Percentiles rank a stretch among this genome's conserved stretches.
Evolutionary conservation across 2,888 invertebrate genomes (phyloP).

Genomic region (Elmis aenea): DNA sequence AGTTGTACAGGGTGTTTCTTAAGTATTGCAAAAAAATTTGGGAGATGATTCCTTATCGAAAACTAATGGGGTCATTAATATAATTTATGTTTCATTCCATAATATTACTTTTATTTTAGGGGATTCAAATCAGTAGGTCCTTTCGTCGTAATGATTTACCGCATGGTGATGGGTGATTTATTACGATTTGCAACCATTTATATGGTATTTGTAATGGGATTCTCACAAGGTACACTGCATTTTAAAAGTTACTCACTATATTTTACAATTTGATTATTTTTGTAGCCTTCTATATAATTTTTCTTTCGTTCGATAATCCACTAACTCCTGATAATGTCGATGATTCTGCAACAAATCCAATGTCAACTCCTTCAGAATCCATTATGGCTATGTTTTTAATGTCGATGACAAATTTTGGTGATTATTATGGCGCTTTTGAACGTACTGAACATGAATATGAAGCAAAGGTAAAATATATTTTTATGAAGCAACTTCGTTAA

Average conservation of each 20-base stretch:
- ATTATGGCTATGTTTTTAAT: slow-evolving; percentile 98
- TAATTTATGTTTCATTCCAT: too few relatives aligned
- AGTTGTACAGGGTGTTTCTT: too few relatives aligned
- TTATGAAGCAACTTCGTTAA: slow-evolving; percentile 3
- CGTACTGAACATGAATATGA: slow-evolving; percentile 83
- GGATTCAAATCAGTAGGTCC: slow-evolving; percentile 98
- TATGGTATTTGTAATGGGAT: slow-evolving; percentile 93
- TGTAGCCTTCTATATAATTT: slow-evolving; percentile 86
- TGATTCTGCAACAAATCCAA: slow-evolving; percentile 77
- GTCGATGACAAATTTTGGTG: slow-evolving; percentile 95
- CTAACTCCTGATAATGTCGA: slow-evolving; percentile 77
- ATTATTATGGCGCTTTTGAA: slow-evolving; percentile 88
- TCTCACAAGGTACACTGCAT: slow-evolving; percentile 84
- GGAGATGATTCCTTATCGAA: too few relatives aligned
- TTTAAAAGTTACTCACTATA: neutral
- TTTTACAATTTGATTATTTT: slow-evolving; percentile 20
- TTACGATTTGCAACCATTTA: slow-evolving; percentile 95
- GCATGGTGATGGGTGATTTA: slow-evolving; percentile 96
- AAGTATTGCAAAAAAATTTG: too few relatives aligned
- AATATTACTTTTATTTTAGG: too few relatives aligned
- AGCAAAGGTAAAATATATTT: slow-evolving; percentile 66
- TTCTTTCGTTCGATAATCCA: slow-evolving; percentile 81
- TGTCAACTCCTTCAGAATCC: slow-evolving; percentile 89
- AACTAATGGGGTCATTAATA: too few relatives aligned
- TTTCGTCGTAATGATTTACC: slow-evolving; percentile 99